phyloP scores from a whole-genome alignment of 2,113 vertebrate species.

The Penelope pileata region DNA sequence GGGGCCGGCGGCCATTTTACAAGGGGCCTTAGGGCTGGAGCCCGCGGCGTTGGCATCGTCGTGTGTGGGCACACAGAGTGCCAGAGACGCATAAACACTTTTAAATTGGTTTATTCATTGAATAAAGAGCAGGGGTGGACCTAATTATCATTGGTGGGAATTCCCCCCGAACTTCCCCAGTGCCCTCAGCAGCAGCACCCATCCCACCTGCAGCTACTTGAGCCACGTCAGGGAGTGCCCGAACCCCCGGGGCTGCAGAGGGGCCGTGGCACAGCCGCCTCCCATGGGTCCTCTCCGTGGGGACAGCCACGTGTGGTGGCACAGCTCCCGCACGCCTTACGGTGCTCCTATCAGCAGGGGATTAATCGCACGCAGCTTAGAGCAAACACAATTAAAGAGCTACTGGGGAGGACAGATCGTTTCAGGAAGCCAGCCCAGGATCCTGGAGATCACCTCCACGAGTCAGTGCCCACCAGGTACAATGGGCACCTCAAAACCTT shows the following conservation, averaged over 20 bases:
- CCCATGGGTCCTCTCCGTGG: background rate
- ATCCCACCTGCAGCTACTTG: accelerated
- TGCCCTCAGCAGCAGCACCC: accelerated
- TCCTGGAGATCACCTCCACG: background rate
- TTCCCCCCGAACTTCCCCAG: background rate
- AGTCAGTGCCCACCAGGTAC: background rate
- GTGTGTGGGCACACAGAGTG: accelerated
- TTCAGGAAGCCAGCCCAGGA: background rate
- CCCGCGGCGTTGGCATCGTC: background rate
- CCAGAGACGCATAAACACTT: accelerated
- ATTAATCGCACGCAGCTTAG: background rate
- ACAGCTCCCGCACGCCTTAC: accelerated
- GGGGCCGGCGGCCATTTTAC: background rate
- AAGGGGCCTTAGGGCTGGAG: accelerated
- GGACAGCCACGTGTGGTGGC: too few relatives aligned
- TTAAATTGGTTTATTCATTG: background rate
- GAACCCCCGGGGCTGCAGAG: background rate
- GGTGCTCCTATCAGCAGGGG: background rate
- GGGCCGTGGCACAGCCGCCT: background rate
- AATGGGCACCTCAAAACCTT: accelerated
- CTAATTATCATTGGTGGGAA: background rate
- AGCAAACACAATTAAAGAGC: background rate
- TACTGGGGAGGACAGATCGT: accelerated
- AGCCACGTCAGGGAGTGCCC: background rate
- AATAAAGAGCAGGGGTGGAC: background rate